Base-by-base conservation (phyloP, 1,140 invertebrate genomes). In the Grapholita molesta region DNA sequence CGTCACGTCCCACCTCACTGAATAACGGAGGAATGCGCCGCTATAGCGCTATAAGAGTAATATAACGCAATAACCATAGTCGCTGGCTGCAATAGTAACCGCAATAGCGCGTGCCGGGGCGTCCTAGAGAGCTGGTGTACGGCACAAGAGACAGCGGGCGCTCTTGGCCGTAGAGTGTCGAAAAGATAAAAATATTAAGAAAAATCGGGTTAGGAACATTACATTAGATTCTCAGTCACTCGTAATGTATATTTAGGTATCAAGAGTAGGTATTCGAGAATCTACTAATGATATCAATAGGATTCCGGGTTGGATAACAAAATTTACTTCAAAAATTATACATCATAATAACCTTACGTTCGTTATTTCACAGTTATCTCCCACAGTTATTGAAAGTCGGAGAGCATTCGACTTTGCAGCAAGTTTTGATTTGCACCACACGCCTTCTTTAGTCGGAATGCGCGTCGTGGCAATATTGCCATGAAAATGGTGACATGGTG, bases 41-140 rank as follows among this genome's bases (percentile, higher is more conserved):
- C 42, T 21, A 48, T 48, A 18, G 42, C 42, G 42, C 42, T 48
- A 48, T 48, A 48, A 48, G 42, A 48, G 42, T 48, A 48, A 48
- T 48, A 48, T 48, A 48, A 48, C 42, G 42, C 42, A 48, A 48
- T 48, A 48, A 48, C 42, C 42, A 48, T 18, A 48, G 42, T 48
- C 42, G 42, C 42, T 48, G 42, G 42, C 42, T 48, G 42, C 42
- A 48, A 48, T 48, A 48, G 42, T 48, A 48, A 48, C 42, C 42
- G 42, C 42, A 48, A 48, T 48, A 48, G 42, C 42, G 18, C 18
- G 18, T 48, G 42, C 42, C 42, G 42, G n/a, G 42, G 42, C 42
- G 42, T 48, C 42, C 18, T 9, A 8, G 18, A 48, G 42, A n/a
- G 18, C 42, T 8, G 42, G 42, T 48, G 18, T 5, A 21, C 0